A percentile compares a stretch with the other conserved stretches of the same genome.
Evolutionary conservation across 2,113 vertebrate genomes (phyloP).

Genomic region (Pitta sordida): DNA sequence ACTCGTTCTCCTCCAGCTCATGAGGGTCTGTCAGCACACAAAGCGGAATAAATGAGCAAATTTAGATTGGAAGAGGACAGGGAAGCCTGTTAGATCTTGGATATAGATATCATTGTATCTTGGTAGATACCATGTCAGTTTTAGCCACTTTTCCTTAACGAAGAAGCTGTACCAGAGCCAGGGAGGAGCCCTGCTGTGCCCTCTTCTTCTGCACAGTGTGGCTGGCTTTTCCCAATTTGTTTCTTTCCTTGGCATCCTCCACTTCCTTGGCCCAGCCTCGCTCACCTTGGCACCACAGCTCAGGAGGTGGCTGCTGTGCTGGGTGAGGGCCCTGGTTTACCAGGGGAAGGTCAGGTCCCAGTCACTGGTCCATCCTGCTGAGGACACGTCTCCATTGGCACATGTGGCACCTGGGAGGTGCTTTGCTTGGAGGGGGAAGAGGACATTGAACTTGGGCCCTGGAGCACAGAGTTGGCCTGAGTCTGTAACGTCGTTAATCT

Average conservation of each 20-base stretch:
- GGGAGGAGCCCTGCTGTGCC: not conserved
- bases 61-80: not conserved
- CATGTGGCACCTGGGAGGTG: not conserved
- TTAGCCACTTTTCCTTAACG: not conserved
- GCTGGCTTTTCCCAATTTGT: not conserved
- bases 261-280: not conserved
- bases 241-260: not conserved
- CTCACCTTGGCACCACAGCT: not conserved
- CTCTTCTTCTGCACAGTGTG: accelerated
- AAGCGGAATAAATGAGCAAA: not conserved
- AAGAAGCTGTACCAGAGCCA: not conserved
- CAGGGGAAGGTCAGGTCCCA: not conserved
- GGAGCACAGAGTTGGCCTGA: not conserved
- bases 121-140: not conserved
- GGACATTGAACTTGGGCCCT: not conserved
- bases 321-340: not conserved
- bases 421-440: not conserved
- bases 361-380: not conserved
- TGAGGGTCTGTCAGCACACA: not conserved
- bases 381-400: not conserved
- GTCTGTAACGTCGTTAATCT: not conserved
- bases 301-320: not conserved
- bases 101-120: not conserved
- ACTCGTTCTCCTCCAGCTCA: not conserved
- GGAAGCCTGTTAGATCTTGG: not conserved